A percentile compares a stretch with the other conserved stretches of the same genome.
phyloP scores from a whole-genome alignment of 2,888 invertebrate genomes.

The Brachyopa scutellaris region DNA sequence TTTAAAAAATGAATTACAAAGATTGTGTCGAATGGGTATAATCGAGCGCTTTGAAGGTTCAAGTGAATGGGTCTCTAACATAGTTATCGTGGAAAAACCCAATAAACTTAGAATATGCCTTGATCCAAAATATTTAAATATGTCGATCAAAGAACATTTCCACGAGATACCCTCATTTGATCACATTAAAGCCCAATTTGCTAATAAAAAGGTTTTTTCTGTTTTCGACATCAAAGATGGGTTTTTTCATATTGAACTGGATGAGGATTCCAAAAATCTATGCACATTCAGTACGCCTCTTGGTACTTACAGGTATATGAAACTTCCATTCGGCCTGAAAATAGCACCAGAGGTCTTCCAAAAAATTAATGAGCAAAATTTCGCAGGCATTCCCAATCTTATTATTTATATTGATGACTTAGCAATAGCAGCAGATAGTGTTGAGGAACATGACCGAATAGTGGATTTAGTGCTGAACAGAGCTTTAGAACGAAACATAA shows the following conservation, averaged over 20 bases:
- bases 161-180: conserved; percentile 29
- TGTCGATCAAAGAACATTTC: conserved; percentile 21
- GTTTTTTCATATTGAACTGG: conserved; percentile 21
- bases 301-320: background rate
- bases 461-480: conserved; percentile 51
- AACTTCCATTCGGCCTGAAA: conserved; percentile 39
- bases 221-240: conserved; percentile 43
- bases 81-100: conserved; percentile 39
- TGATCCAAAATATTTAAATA: conserved; percentile 32
- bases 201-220: conserved; percentile 18
- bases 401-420: conserved; percentile 77
- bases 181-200: conserved; percentile 18
- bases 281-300: conserved; percentile 46
- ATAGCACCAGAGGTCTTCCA: no score
- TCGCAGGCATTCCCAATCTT: conserved; percentile 73
- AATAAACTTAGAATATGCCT: conserved; percentile 32
- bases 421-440: conserved; percentile 36
- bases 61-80: conserved; percentile 33
- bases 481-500: conserved; percentile 23
- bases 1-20: no score
- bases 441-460: conserved; percentile 73
- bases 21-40: no score
- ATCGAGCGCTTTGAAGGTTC: background rate
- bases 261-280: conserved; percentile 9
- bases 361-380: conserved; percentile 65